phyloP scores from a whole-genome alignment of 2,113 vertebrate genomes.

The Apaloderma vittatum region DNA sequence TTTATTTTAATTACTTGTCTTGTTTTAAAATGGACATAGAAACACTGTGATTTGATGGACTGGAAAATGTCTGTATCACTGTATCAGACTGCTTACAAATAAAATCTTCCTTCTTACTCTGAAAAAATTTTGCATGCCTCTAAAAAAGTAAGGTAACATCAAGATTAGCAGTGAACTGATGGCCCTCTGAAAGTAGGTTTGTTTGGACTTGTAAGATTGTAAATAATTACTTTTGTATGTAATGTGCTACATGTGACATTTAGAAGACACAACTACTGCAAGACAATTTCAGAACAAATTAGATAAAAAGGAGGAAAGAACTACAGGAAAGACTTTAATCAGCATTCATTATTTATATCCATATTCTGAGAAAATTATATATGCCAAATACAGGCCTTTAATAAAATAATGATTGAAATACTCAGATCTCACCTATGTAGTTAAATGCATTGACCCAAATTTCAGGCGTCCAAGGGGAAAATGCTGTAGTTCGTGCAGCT shows the following conservation, averaged over 20 bases:
- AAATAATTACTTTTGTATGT: slow-evolving; percentile 16
- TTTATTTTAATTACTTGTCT: background rate
- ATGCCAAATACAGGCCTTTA: slow-evolving; percentile 14
- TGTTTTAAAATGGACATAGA: background rate
- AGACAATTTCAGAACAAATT: slow-evolving; percentile 22
- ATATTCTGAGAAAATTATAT: background rate
- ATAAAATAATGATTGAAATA: slow-evolving; percentile 40
- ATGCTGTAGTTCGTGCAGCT: background rate
- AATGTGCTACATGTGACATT: slow-evolving; percentile 8
- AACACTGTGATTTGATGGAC: background rate
- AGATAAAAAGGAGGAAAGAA: background rate
- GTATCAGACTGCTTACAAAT: slow-evolving; percentile 1
- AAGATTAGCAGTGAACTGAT: background rate
- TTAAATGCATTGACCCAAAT: slow-evolving; percentile 46
- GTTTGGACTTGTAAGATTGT: background rate
- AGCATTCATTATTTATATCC: slow-evolving; percentile 41
- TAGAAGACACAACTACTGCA: background rate
- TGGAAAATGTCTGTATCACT: background rate
- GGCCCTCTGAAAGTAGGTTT: background rate
- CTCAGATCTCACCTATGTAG: background rate
- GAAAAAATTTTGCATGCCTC: background rate
- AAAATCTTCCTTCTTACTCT: background rate
- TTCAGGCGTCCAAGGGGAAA: slow-evolving; percentile 10
- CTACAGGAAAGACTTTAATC: slow-evolving; percentile 4
- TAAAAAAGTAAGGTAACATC: background rate